Evolutionary conservation across 2,888 invertebrate species (phyloP).

Genomic region (Mayetiola destructor): DNA sequence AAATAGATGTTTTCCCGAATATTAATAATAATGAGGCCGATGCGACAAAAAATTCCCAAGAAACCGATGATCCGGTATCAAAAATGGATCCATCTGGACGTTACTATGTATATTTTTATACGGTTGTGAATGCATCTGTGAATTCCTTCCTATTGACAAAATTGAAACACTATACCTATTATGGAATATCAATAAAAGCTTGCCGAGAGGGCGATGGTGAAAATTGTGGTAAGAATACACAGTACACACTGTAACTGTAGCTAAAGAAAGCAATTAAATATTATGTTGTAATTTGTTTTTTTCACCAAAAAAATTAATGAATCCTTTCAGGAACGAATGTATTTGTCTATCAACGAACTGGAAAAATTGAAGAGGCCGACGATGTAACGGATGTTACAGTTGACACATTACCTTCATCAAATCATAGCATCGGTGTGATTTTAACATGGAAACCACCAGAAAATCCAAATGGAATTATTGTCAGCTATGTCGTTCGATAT

Average conservation of each 20-base stretch:
- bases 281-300: neutral
- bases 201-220: slow-evolving; percentile 47
- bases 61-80: neutral
- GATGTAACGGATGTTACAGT: slow-evolving; percentile 41
- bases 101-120: slow-evolving; percentile 22
- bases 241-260: neutral
- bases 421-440: slow-evolving; percentile 42
- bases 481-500: slow-evolving; percentile 70
- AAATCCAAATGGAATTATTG: slow-evolving; percentile 76
- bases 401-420: slow-evolving; percentile 22
- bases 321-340: slow-evolving; percentile 29
- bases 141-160: slow-evolving; percentile 42
- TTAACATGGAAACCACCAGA: slow-evolving; percentile 68
- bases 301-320: neutral
- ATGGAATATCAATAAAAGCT: slow-evolving; percentile 60
- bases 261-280: neutral
- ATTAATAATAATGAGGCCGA: neutral
- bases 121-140: slow-evolving; percentile 25
- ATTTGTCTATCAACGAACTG: slow-evolving; percentile 38
- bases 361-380: slow-evolving; percentile 44
- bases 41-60: neutral
- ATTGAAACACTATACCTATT: slow-evolving; percentile 63
- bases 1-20: neutral
- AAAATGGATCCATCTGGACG: slow-evolving; percentile 19
- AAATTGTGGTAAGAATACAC: slow-evolving; percentile 12